Evolutionary conservation across 2,113 vertebrate species (phyloP).

Genomic region (Danionella cerebrum): DNA sequence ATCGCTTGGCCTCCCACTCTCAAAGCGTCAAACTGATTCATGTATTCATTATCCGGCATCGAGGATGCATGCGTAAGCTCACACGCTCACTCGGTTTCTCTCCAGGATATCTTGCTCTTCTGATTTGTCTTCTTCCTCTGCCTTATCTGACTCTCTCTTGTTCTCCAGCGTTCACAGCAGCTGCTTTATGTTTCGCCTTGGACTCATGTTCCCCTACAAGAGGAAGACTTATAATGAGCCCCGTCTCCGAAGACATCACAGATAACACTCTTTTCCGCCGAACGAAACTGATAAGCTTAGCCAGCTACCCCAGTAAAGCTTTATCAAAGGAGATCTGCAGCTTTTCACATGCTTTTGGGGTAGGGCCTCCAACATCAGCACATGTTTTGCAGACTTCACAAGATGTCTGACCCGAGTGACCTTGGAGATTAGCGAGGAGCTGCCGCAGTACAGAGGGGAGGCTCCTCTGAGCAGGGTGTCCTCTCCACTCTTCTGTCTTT

Average conservation of each 20-base stretch:
- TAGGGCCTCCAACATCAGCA: background rate
- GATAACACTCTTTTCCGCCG: background rate
- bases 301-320: background rate
- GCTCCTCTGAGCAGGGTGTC: slow-evolving; percentile 25
- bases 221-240: slow-evolving; percentile 13
- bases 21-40: slow-evolving; percentile 28
- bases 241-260: background rate
- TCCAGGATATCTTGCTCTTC: slow-evolving; percentile 10
- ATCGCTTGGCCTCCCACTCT: slow-evolving; percentile 21
- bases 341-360: background rate
- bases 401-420: slow-evolving; percentile 32
- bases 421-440: slow-evolving; percentile 9
- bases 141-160: background rate
- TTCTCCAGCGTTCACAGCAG: background rate
- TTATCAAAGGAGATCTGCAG: slow-evolving; percentile 8
- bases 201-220: slow-evolving; percentile 1
- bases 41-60: slow-evolving; percentile 22
- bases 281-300: slow-evolving; percentile 1
- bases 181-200: slow-evolving; percentile 2
- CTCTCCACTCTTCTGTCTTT: background rate
- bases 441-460: slow-evolving; percentile 15
- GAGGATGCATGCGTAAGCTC: slow-evolving; percentile 13
- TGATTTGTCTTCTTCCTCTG: slow-evolving; percentile 8
- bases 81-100: slow-evolving; percentile 8
- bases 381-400: background rate